Conservation (phyloP, 2,797 vertebrate genomes). For the Aphelocoma californica region DNA sequence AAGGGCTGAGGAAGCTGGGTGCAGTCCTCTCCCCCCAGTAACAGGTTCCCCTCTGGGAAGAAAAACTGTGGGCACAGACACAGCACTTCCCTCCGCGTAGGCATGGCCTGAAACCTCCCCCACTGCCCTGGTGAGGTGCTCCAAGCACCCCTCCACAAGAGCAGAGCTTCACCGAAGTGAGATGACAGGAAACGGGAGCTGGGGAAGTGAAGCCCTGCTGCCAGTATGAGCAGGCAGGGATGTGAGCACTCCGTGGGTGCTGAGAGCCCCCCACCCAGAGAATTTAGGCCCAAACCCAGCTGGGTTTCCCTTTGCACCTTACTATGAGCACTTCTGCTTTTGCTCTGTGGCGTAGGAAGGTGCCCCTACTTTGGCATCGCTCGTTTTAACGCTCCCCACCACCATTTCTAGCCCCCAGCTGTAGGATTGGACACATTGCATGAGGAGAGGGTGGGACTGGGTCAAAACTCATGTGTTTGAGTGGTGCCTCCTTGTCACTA, state of each 20-base stretch:
- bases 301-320: background rate
- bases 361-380: background rate
- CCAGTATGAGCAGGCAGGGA: too few relatives aligned
- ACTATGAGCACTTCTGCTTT: background rate
- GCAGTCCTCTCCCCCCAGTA: background rate
- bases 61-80: background rate
- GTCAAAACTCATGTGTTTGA: background rate
- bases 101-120: background rate
- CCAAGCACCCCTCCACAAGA: background rate
- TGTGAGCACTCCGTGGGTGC: accelerated
- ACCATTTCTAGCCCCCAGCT: background rate
- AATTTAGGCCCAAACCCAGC: background rate
- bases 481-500: background rate
- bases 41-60: background rate
- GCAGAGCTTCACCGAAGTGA: background rate
- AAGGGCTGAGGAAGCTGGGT: accelerated
- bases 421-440: background rate
- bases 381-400: accelerated
- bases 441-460: background rate
- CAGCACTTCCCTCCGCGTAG: accelerated
- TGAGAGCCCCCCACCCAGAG: accelerated
- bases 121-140: accelerated
- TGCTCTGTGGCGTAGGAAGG: accelerated
- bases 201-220: background rate
- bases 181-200: background rate